Percentiles rank a stretch among this genome's conserved stretches.
Evolutionary conservation across 92 coral and sea anemone species (phyloP).

Genomic region (Palythoa heliodiscus): DNA sequence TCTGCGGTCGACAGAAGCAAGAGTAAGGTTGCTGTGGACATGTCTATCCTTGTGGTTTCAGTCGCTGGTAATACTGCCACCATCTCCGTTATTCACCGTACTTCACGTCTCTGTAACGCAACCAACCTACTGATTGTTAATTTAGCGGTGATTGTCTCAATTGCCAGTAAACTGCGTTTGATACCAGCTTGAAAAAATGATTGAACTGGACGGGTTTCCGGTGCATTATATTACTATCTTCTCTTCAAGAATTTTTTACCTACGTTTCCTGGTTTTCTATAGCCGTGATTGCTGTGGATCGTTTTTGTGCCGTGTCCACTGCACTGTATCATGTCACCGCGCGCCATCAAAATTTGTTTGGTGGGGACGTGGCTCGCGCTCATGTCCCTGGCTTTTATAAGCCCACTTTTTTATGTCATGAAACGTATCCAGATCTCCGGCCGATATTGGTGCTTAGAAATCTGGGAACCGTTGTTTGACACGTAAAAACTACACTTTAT

Average conservation of each 20-base stretch:
- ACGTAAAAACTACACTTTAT: conserved; percentile 70
- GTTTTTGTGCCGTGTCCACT: conserved; percentile 87
- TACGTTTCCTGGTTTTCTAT: conserved; percentile 82
- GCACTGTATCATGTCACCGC: conserved; percentile 60
- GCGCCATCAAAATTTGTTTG: conserved; percentile 57
- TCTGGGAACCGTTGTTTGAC: conserved; percentile 80
- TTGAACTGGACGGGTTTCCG: conserved; percentile 51
- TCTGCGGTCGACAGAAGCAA: neutral
- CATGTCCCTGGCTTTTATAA: conserved; percentile 57
- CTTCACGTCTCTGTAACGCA: conserved; percentile 65
- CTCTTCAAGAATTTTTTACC: conserved; percentile 69
- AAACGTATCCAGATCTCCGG: conserved; percentile 51
- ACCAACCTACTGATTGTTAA: conserved; percentile 70
- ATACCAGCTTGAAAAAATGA: conserved; percentile 65
- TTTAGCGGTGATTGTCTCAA: conserved; percentile 72
- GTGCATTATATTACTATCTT: conserved; percentile 47
- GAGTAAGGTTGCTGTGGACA: conserved; percentile 58
- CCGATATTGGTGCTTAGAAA: conserved; percentile 64
- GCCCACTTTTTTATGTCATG: conserved; percentile 89
- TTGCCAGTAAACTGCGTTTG: conserved; percentile 46
- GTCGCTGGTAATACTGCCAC: conserved; percentile 65
- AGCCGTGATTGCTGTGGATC: conserved; percentile 85
- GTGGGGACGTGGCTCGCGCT: conserved; percentile 82
- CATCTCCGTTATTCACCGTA: conserved; percentile 56
- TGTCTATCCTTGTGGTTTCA: conserved; percentile 52